phyloP scores from a whole-genome alignment of 2,888 invertebrate species.

The Cynaeus angustus region DNA sequence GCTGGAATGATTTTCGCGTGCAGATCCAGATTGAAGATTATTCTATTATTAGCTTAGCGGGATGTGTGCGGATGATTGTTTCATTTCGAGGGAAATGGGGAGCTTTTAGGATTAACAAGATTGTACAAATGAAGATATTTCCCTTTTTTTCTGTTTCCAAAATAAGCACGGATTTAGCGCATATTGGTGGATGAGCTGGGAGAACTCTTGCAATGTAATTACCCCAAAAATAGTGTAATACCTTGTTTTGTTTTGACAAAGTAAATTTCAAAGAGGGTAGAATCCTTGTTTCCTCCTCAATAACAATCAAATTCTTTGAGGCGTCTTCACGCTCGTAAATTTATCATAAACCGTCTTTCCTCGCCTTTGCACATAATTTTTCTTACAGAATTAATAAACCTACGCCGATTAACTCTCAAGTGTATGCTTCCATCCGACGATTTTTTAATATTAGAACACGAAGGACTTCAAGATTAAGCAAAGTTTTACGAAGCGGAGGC shows the following conservation, averaged over 20 bases:
- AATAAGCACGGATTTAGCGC: too few relatives aligned
- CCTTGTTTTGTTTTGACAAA: too few relatives aligned
- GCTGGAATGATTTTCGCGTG: conserved; percentile 17
- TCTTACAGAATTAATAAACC: background rate
- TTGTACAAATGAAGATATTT: background rate
- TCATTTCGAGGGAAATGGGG: background rate
- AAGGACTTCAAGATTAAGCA: conserved; percentile 9
- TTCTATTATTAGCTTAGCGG: conserved; percentile 10
- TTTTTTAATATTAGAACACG: conserved; percentile 9
- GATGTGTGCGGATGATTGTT: background rate
- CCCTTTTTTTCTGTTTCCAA: too few relatives aligned
- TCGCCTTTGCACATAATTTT: too few relatives aligned
- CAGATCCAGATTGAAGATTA: conserved; percentile 13
- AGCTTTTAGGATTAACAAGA: conserved; percentile 4
- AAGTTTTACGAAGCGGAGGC: conserved; percentile 15
- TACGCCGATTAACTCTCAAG: background rate
- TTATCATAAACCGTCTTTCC: too few relatives aligned
- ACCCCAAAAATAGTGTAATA: too few relatives aligned
- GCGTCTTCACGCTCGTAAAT: too few relatives aligned
- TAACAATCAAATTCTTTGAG: too few relatives aligned
- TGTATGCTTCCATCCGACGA: background rate
- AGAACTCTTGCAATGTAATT: too few relatives aligned
- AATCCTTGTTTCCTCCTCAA: too few relatives aligned
- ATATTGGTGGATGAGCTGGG: too few relatives aligned
- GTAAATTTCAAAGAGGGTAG: too few relatives aligned